A percentile compares a stretch with the other conserved stretches of the same genome.
phyloP scores from a whole-genome alignment of 2,797 vertebrate species.

The Serranus cabrilla region DNA sequence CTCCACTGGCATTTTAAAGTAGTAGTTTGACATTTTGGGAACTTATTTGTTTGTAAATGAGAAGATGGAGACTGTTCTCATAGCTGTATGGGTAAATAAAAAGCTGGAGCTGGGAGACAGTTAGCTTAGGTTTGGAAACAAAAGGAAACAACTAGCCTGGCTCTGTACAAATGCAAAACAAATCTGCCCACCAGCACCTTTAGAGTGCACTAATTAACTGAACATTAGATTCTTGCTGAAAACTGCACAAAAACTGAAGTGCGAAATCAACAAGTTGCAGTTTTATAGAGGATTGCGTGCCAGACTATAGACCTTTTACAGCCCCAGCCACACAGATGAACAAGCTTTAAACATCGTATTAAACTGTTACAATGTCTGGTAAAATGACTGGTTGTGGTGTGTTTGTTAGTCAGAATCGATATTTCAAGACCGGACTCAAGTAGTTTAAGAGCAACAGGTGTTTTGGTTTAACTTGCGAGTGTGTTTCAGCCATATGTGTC shows the following conservation, averaged over 20 bases:
- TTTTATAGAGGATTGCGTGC: not conserved
- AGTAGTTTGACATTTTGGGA: conserved; percentile 8
- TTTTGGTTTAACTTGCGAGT: too few relatives aligned
- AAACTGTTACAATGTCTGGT: too few relatives aligned
- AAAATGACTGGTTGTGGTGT: too few relatives aligned
- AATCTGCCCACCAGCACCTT: not conserved
- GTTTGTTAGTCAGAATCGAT: too few relatives aligned
- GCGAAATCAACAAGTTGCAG: not conserved
- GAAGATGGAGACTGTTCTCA: not conserved
- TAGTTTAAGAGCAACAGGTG: too few relatives aligned
- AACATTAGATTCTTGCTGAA: not conserved
- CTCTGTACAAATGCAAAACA: not conserved
- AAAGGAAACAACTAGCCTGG: not conserved
- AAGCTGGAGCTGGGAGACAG: not conserved
- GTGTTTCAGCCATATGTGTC: too few relatives aligned
- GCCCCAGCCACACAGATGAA: too few relatives aligned
- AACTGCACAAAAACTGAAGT: not conserved
- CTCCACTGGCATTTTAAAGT: not conserved
- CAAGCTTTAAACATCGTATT: too few relatives aligned
- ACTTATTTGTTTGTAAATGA: not conserved
- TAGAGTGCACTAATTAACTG: not conserved
- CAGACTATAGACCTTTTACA: not conserved
- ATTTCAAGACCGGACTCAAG: too few relatives aligned
- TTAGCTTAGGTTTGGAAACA: not conserved
- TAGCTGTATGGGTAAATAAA: not conserved